A percentile compares a stretch with the other conserved stretches of the same genome.
These are phyloP conservation scores for Psophia crepitans DNA, from an alignment of 2,113 vertebrate species.

Conservation along the genomic window DNA sequence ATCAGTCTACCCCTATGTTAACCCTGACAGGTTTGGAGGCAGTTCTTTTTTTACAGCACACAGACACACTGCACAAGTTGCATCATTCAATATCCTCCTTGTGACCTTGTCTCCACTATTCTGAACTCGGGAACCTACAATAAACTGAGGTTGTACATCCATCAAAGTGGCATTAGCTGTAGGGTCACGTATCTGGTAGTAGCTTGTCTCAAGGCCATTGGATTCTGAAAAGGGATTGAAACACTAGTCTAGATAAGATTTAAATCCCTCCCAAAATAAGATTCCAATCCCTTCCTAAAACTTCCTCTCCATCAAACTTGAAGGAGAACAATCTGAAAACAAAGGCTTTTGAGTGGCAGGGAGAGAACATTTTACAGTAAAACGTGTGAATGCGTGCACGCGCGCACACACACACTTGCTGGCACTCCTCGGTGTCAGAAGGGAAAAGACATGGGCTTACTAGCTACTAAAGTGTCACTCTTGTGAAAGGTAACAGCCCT, in stretches of 20 bases:
- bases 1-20: slow-evolving; percentile 29
- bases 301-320: not conserved
- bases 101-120: not conserved
- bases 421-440: not conserved
- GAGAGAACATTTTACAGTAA: not conserved
- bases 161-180: not conserved
- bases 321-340: not conserved
- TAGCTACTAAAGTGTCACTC: not conserved
- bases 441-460: not conserved
- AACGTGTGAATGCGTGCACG: not conserved
- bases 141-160: not conserved
- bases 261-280: slow-evolving; percentile 13
- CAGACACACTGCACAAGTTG: not conserved
- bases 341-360: not conserved
- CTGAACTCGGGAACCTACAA: not conserved
- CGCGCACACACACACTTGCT: not conserved
- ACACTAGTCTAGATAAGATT: not conserved
- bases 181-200: not conserved
- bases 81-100: not conserved
- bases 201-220: not conserved
- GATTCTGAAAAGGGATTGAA: not conserved
- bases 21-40: not conserved
- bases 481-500: not conserved
- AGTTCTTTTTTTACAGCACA: not conserved
- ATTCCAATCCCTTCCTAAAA: slow-evolving; percentile 2